Conservation (phyloP, 2,113 vertebrate genomes). For the Strix uralensis region DNA sequence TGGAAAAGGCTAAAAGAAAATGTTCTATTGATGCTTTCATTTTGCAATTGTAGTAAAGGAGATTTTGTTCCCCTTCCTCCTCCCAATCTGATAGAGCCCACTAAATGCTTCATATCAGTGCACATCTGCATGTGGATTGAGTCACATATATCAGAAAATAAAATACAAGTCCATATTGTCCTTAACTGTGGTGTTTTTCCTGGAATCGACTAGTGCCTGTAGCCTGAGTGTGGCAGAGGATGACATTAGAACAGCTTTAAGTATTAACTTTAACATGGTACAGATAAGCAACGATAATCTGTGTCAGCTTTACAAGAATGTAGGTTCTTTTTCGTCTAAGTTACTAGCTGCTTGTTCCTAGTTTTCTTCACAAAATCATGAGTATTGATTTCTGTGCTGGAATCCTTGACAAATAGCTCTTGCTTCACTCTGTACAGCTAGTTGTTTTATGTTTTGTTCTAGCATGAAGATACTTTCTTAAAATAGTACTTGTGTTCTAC, state of each 20-base stretch:
- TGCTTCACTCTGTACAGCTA: neutral
- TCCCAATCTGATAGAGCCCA: neutral
- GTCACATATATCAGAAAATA: neutral
- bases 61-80: neutral
- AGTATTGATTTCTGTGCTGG: neutral
- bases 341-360: neutral
- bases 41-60: neutral
- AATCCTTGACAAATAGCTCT: neutral
- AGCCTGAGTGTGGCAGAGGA: neutral
- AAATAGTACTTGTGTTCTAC: neutral
- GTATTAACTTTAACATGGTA: neutral
- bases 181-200: neutral
- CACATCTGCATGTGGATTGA: neutral
- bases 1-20: neutral
- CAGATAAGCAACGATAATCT: neutral
- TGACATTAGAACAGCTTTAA: neutral
- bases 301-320: neutral
- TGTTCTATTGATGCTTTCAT: neutral
- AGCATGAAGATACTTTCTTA: neutral
- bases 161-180: neutral
- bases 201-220: neutral
- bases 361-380: neutral
- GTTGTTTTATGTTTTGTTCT: neutral
- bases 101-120: neutral
- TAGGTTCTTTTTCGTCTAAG: neutral